phyloP scores from a whole-genome alignment of 2,888 invertebrate genomes.

The Heliconius ismenius region DNA sequence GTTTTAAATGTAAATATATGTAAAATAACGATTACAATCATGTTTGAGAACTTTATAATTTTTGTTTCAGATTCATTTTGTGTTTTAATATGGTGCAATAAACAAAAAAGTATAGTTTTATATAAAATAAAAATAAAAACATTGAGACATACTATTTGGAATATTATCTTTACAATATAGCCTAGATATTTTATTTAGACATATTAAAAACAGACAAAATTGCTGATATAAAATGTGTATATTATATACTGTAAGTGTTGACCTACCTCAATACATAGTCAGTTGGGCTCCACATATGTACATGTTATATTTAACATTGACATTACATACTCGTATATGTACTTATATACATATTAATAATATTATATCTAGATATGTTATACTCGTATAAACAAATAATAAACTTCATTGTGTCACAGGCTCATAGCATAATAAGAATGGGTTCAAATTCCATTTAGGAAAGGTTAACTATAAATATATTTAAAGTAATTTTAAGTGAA shows the following conservation, averaged over 20 bases:
- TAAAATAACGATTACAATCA: not conserved
- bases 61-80: not conserved
- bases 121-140: not conserved
- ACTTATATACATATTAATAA: not conserved
- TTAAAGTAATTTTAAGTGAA: too few relatives aligned
- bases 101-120: not conserved
- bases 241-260: not conserved
- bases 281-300: not conserved
- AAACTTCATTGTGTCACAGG: not conserved
- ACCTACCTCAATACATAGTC: constrained; percentile 3
- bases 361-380: not conserved
- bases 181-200: not conserved
- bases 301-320: not conserved
- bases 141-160: not conserved
- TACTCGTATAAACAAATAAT: not conserved
- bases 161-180: not conserved
- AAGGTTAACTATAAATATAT: not conserved
- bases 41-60: not conserved
- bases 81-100: not conserved
- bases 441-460: not conserved
- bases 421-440: not conserved
- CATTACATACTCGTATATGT: not conserved
- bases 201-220: not conserved
- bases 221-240: not conserved
- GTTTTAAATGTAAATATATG: not conserved